A percentile compares a stretch with the other conserved stretches of the same genome.
Conservation (phyloP, 2,113 vertebrate species). For the Pseudopipra pipra region DNA sequence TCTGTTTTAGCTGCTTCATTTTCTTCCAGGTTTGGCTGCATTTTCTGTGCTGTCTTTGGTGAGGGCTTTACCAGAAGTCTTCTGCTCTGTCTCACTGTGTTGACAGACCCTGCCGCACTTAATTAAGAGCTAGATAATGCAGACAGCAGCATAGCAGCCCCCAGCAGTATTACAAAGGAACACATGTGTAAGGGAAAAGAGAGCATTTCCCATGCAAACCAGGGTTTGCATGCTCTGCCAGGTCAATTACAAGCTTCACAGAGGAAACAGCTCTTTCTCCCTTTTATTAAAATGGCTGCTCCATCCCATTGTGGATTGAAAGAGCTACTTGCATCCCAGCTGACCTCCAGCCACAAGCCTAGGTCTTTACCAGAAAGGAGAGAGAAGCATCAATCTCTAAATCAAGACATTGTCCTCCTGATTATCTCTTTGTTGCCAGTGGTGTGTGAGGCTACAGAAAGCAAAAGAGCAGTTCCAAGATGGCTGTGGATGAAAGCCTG, state of each 20-base stretch:
- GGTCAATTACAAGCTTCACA: conserved; percentile 35
- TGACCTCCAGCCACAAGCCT: conserved; percentile 22
- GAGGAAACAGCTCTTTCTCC: conserved; percentile 21
- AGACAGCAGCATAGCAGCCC: neutral
- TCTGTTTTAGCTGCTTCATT: neutral
- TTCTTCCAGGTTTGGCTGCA: neutral
- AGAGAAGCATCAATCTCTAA: neutral
- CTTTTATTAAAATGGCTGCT: conserved; percentile 33
- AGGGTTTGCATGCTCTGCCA: conserved; percentile 20
- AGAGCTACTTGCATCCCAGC: neutral
- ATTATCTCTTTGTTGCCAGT: neutral
- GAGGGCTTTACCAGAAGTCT: neutral
- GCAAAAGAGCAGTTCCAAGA: neutral
- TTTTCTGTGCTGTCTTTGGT: neutral
- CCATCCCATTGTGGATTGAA: neutral
- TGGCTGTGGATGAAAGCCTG: neutral
- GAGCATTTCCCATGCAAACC: conserved; percentile 28
- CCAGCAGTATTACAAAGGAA: conserved; percentile 16
- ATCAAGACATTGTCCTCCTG: conserved; percentile 28
- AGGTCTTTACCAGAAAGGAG: conserved; percentile 23
- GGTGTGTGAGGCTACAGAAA: neutral
- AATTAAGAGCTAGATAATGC: neutral
- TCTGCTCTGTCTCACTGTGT: neutral
- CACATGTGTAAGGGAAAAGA: neutral
- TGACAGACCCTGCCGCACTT: neutral